A percentile compares a stretch with the other conserved stretches of the same genome.
These are phyloP conservation scores for Aleiodes sp. DNA, from an alignment of 1,140 invertebrate genomes.

Conservation along the genomic window DNA sequence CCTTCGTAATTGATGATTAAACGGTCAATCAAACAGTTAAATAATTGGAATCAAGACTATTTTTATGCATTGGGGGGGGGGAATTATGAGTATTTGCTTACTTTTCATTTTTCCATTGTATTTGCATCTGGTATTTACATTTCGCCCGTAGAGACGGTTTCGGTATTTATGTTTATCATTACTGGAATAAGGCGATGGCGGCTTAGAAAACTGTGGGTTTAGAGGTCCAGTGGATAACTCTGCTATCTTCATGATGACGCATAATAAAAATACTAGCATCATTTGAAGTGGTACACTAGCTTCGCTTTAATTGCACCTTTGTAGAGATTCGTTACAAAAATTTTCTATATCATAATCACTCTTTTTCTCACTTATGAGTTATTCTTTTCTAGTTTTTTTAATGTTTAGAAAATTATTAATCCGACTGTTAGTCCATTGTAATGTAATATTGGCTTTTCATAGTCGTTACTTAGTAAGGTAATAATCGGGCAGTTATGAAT, in stretches of 20 bases:
- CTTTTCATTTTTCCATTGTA: conserved; percentile 45
- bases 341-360: background rate
- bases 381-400: background rate
- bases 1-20: too few relatives aligned
- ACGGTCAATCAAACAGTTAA: background rate
- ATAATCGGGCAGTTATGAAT: background rate
- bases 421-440: background rate
- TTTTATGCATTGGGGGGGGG: too few relatives aligned
- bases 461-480: background rate
- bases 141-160: conserved; percentile 34
- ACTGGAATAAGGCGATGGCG: conserved; percentile 39
- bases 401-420: background rate
- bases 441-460: background rate
- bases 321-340: too few relatives aligned
- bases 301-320: conserved; percentile 8
- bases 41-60: background rate
- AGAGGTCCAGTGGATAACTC: conserved; percentile 59
- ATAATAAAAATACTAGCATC: conserved; percentile 65
- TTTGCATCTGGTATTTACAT: conserved; percentile 38
- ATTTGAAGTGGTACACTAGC: conserved; percentile 43
- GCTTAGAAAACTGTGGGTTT: conserved; percentile 44
- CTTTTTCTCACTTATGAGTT: background rate
- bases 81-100: conserved; percentile 39
- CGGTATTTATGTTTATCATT: conserved; percentile 43
- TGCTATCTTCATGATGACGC: conserved; percentile 66